Base-by-base conservation (phyloP, 2,113 vertebrate species). In the Salvelinus fontinalis region DNA sequence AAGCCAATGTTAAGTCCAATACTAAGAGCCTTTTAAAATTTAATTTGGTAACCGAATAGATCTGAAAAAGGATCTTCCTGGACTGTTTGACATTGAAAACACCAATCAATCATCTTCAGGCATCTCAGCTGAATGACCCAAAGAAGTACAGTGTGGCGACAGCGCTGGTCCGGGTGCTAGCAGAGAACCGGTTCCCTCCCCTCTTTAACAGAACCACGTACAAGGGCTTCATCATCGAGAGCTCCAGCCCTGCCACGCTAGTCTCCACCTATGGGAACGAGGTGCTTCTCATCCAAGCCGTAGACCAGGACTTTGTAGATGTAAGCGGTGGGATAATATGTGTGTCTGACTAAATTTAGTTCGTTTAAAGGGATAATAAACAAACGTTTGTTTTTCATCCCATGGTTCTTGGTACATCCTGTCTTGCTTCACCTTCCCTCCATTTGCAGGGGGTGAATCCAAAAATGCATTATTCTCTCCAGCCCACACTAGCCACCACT, bases 261-360 rank as follows among this genome's bases (percentile, higher is more conserved):
- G 86, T 94, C 51, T 79, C 88, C 27, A 94, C 93, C n/a, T 94
- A 93, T 16, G 89, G 92, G 62, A 93, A 92, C 60, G 80, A 78
- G 34, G 87, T 92, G 60, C 88, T 95, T n/a, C 79, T 89, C 20
- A 34, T 95, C 48, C 89, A 88, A 44, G 93, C 83, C 12, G 68
- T 70, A 4, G 94, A 95, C 83, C 51, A 16, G 2, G 94, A 95
- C 82, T 95, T 94, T 67, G 49, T 74, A 74, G 83, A 94, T 9
- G 94, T 95, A 91, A 84, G 86, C 26, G 5, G 9, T 44, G 39
- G 39, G 39, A 44, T 0, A 44, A 44, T 44, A 2, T 44, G 39
- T 44, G 3, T 65, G 13, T 64, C 29, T 74, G 3, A 39, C 11
- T 65, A 4, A 3, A 44, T 44, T 9, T 44, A 0, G 9, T 44